Evolutionary conservation across 2,113 vertebrate genomes (phyloP), one percentile per base, ranked within the genome.

Genomic region (Empidonax traillii): DNA sequence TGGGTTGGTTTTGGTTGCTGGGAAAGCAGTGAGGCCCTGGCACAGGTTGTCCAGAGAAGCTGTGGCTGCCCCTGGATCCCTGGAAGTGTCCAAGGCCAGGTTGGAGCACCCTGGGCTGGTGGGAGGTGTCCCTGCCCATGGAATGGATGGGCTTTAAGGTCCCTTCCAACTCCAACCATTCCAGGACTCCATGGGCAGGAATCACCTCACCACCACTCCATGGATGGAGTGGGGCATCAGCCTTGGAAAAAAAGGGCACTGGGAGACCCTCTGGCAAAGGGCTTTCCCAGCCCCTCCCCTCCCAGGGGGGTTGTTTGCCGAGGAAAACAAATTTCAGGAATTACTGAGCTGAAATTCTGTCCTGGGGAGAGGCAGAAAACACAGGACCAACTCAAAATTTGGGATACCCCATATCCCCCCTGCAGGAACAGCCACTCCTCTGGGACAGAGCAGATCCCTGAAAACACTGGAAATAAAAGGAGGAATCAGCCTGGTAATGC

Each of bases 31-130:
- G 0, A 75, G 62, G 53, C 20, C 28, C 71, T 69, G 63, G 55
- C n/a, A 41, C n/a, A 62, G 47, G 33, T 0, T 35, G 7, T 30
- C 39, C 63, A 61, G 62, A 41, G 24, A 0, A 76, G 47, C 87
- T 83, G n/a, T 47, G 62, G n/a, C 71, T 76, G 41, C 24, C 55
- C 39, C 31, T 49, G 47, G 47, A 61, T 14, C n/a, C 30, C 39
- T 75, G 78, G 44, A 1, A 47, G 16, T 9, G 11, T 2, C 69
- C 39, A 5, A 61, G 87, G 46, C 39, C 62, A 68, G 10, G 13
- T 0, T n/a, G 59, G 59, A 81, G 21, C 21, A 31, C 0, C 33
- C 61, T n/a, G 69, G 37, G 59, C 12, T 3, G 33, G 37, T 63
- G 47, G 59, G 1, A 78, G 59, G 75, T 52, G 59, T 52, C 46